Base-by-base conservation (phyloP, 1,140 invertebrate species). In the Papilio machaon region DNA sequence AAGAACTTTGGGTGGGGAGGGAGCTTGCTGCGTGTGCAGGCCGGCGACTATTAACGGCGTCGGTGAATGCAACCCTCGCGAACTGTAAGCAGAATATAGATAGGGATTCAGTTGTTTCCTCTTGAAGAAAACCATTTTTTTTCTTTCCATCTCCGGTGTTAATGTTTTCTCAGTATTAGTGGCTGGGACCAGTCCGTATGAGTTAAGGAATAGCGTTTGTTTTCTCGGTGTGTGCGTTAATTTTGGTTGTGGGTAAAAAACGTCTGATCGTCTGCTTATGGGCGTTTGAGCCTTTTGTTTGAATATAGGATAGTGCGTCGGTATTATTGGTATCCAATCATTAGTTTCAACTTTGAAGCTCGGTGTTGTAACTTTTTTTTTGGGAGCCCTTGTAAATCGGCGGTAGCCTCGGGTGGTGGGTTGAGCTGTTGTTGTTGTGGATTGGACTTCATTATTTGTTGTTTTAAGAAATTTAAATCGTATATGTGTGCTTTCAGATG, bases 251-350 rank as follows among this genome's bases (percentile, higher is more conserved):
- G 80, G 46, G 81, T 58, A 76, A 5, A 84, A 85, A 64, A 86
- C 38, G 79, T 90, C 91, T 49, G 92, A 91, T 82, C 91, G 85
- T 85, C 85, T 92, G 46, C 73, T 88, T 43, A 89, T 91, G 58
- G 84, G 81, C 2, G 84, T 89, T 75, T 88, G 86, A 19, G 76
- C 35, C 9, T 85, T 75, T 80, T 76, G 86, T 84, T 84, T 85
- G 49, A 84, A 38, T 80, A 86, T 87, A 38, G 84, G 81, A 81
- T 89, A 91, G 80, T 91, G 90, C 11, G 90, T 86, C 4, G 91
- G 91, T 80, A 92, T 43, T 64, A 94, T 91, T 13, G 92, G 92
- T 10, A 93, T 85, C 92, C 92, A 94, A 70, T 92, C 91, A 70
- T 92, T 94, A 43, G 82, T 80, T 83, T 86, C 82, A 52, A 88